Evolutionary conservation across 2,113 vertebrate species (phyloP), one percentile per base, ranked within the genome.

Genomic region (Rhinolophus sinicus): DNA sequence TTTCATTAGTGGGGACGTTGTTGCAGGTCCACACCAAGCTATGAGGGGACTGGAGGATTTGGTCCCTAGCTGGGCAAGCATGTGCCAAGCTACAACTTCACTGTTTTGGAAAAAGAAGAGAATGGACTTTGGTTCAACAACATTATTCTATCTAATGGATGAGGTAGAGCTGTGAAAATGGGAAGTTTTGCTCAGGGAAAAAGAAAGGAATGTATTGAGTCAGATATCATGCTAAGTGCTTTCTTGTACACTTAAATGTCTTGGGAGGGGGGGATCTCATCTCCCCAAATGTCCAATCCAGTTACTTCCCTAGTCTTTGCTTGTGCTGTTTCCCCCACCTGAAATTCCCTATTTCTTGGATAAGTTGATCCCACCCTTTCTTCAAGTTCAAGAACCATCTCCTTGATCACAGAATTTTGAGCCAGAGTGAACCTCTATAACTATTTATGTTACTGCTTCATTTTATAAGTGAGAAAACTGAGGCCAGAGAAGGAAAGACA

Each of bases 351-450:
- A 16, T 78, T 54, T 65, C 64, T 21, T 80, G 22, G 58, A 80
- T 58, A 72, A 88, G 11, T 77, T 76, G 40, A 62, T 77, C 50
- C 38, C 13, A 75, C 1, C 26, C 22, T 77, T 90, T 18, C 33
- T 85, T 94, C 28, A 83, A 87, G 62, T 24, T 94, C 9, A 90
- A 90, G 72, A 94, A 86, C 28, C 11, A 91, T 3, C 54, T 94
- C 26, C 14, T 80, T 75, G 58, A 65, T 88, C n/a, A 88, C 1
- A 56, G 78, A 77, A 64, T 82, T 90, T 80, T 78, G 56, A 95
- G 62, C 44, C 33, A 83, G 26, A 84, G 62, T 58, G 24, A 86
- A 18, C 16, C 30, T 56, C 22, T 47, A 30, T 90, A 44, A 33
- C 16, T 13, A 72, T 10, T 33, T 22, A 52, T 15, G 56, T 33